Evolutionary conservation across 2,797 vertebrate species (phyloP).

Genomic region (Malacoctenus gilli): DNA sequence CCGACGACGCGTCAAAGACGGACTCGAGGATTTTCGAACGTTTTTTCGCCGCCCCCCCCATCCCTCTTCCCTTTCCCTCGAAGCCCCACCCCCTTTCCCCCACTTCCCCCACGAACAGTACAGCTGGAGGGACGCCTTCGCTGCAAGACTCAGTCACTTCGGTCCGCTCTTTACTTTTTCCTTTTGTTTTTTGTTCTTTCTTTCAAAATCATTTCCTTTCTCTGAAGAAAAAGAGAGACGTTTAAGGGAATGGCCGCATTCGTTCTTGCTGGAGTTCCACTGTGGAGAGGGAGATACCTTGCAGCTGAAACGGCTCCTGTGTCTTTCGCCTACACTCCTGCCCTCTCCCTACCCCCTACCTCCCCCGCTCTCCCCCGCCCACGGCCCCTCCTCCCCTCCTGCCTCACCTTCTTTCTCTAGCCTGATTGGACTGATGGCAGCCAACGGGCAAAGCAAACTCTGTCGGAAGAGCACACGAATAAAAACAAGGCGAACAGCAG

Average conservation of each 20-base stretch:
- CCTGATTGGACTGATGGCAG: slow-evolving; percentile 70
- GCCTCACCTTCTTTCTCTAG: slow-evolving; percentile 30
- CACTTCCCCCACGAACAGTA: slow-evolving; percentile 65
- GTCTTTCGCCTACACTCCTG: slow-evolving; percentile 45
- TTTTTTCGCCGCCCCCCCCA: slow-evolving; percentile 46
- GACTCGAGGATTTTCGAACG: slow-evolving; percentile 67
- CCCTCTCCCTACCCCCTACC: too few relatives aligned
- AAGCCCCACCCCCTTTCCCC: slow-evolving; percentile 17
- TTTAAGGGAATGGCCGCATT: slow-evolving; percentile 62
- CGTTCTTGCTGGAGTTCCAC: slow-evolving; percentile 64
- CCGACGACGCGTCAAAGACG: slow-evolving; percentile 47
- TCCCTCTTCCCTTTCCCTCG: background rate
- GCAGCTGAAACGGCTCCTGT: slow-evolving; percentile 58
- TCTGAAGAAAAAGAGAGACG: slow-evolving; percentile 70
- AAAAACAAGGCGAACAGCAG: slow-evolving; percentile 53
- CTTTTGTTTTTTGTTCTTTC: slow-evolving; percentile 37
- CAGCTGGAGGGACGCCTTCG: slow-evolving; percentile 46
- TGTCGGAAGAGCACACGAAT: slow-evolving; percentile 66
- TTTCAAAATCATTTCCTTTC: slow-evolving; percentile 45
- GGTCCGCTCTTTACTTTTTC: too few relatives aligned
- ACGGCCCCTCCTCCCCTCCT: too few relatives aligned
- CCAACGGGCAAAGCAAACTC: slow-evolving; percentile 67
- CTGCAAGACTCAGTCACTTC: slow-evolving; percentile 57
- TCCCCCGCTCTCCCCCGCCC: too few relatives aligned
- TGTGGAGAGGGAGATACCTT: slow-evolving; percentile 60